phyloP scores from a whole-genome alignment of 2,888 invertebrate species.

The Gasteruption jaculator region DNA sequence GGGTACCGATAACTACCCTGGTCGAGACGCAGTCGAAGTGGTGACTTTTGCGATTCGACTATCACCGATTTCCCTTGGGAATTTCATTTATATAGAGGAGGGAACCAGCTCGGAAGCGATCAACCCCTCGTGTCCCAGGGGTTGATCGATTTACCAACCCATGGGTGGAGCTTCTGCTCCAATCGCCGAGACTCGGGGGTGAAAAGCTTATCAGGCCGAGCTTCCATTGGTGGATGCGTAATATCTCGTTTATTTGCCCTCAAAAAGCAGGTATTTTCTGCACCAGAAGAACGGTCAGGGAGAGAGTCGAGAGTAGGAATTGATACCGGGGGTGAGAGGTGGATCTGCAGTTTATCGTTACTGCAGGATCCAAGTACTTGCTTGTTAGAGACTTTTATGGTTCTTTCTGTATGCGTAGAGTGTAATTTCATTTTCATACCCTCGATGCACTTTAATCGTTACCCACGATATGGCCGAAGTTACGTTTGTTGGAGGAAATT shows the following conservation, averaged over 20 bases:
- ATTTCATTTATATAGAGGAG: conserved; percentile 36
- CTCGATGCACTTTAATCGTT: too few relatives aligned
- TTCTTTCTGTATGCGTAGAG: too few relatives aligned
- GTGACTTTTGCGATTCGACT: conserved; percentile 24
- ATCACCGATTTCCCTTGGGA: conserved; percentile 30
- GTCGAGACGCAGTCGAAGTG: conserved; percentile 9
- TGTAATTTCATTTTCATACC: too few relatives aligned
- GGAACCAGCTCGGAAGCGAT: too few relatives aligned
- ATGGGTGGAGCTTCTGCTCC: conserved; percentile 40
- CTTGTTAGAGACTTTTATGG: too few relatives aligned
- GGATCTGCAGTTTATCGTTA: conserved; percentile 42
- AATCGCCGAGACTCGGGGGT: conserved; percentile 27
- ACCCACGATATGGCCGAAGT: too few relatives aligned
- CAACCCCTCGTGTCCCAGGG: conserved; percentile 22
- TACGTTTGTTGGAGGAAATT: too few relatives aligned
- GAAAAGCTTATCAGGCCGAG: conserved; percentile 28
- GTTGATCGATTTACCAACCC: conserved; percentile 47
- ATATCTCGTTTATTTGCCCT: conserved; percentile 33
- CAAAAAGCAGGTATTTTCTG: too few relatives aligned
- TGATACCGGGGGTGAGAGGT: conserved; percentile 19
- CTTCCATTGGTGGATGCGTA: conserved; percentile 27
- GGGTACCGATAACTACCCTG: too few relatives aligned
- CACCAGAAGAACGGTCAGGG: too few relatives aligned
- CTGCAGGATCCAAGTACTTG: too few relatives aligned
- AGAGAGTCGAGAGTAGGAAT: too few relatives aligned